phyloP scores from a whole-genome alignment of 2,888 invertebrate genomes.

The Psylliodes chrysocephalus region DNA sequence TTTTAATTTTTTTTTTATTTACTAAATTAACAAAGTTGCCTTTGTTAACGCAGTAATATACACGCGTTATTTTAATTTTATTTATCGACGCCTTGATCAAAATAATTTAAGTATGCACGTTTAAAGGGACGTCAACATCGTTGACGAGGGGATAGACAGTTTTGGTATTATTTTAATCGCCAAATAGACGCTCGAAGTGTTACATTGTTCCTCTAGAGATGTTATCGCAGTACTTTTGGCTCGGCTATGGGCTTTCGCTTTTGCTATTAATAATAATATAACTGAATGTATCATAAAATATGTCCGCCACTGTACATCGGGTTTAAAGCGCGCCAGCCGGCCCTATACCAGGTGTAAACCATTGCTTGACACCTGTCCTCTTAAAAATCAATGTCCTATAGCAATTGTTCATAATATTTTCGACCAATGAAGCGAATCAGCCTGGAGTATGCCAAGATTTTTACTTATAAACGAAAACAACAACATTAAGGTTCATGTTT shows the following conservation, averaged over 20 bases:
- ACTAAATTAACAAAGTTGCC: no score
- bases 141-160: slow-evolving; percentile 4
- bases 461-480: slow-evolving; percentile 9
- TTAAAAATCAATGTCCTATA: slow-evolving; percentile 63
- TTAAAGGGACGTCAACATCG: slow-evolving; percentile 7
- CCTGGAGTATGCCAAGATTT: slow-evolving; percentile 7
- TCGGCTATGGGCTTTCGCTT: no score
- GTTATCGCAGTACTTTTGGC: slow-evolving; percentile 43
- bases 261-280: no score
- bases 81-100: slow-evolving; percentile 10
- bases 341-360: slow-evolving; percentile 62
- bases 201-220: slow-evolving; percentile 38
- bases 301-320: slow-evolving; percentile 48
- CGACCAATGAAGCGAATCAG: slow-evolving; percentile 52
- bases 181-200: slow-evolving; percentile 31
- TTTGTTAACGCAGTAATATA: no score
- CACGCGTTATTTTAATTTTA: slow-evolving; percentile 10
- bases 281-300: slow-evolving; percentile 36
- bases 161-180: slow-evolving; percentile 39
- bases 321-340: slow-evolving; percentile 55
- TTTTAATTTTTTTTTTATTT: no score
- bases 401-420: slow-evolving; percentile 59
- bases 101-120: slow-evolving; percentile 26
- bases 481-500: not conserved
- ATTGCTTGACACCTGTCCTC: slow-evolving; percentile 61